A percentile compares a stretch with the other conserved stretches of the same genome.
Evolutionary conservation across 64 coral and sea anemone species (phyloP).

Genomic region (Acropora yongei): DNA sequence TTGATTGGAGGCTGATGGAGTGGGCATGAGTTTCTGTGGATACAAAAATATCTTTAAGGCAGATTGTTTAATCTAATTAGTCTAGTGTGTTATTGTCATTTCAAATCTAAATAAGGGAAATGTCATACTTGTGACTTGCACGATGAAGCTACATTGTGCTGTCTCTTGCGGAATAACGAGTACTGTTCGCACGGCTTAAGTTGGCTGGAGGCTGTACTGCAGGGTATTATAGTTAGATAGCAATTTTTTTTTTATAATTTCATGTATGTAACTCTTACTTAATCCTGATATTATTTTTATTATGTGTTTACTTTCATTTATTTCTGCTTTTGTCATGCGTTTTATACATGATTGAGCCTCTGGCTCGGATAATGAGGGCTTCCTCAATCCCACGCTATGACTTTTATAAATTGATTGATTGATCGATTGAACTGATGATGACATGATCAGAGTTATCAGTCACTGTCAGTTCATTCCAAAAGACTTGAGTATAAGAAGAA

Average conservation of each 20-base stretch:
- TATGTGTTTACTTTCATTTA: too few relatives aligned
- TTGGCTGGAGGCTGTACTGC: conserved; percentile 3
- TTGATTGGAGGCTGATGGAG: conserved; percentile 1
- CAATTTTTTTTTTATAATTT: too few relatives aligned
- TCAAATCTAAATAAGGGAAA: neutral
- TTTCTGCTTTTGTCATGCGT: too few relatives aligned
- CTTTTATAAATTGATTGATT: too few relatives aligned
- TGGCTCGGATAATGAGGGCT: too few relatives aligned
- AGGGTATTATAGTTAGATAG: neutral
- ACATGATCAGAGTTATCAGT: conserved; percentile 54
- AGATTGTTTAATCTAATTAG: neutral
- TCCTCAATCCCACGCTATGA: too few relatives aligned
- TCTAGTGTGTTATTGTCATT: too few relatives aligned
- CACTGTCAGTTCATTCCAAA: conserved; percentile 38
- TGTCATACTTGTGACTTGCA: conserved; percentile 54
- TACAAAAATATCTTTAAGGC: neutral
- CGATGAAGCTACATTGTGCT: conserved; percentile 41
- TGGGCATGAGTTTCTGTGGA: conserved; percentile 37
- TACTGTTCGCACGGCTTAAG: conserved; percentile 23
- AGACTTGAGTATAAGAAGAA: neutral
- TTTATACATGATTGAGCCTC: too few relatives aligned
- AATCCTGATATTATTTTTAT: too few relatives aligned
- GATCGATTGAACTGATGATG: neutral
- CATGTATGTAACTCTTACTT: too few relatives aligned
- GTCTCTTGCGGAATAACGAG: conserved; percentile 37